Base-by-base conservation (phyloP, 2,888 invertebrate species). In the Zootermopsis nevadensis region DNA sequence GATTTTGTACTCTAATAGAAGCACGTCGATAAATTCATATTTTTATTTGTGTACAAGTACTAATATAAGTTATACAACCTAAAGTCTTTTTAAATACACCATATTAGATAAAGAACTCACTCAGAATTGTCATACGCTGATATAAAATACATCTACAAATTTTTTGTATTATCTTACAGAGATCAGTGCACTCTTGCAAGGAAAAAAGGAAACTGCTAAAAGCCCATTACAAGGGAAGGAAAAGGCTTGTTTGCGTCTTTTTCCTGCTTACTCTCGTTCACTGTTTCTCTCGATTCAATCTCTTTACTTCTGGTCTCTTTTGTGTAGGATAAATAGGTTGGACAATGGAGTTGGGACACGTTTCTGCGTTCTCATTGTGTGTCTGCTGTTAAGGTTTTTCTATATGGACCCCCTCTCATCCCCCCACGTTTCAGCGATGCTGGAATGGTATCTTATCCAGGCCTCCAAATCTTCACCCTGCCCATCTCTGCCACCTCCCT, bases 241-340 rank as follows among this genome's bases (percentile, higher is more conserved):
- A 38, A 76, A 19, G 38, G 42, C 76, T 42, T 42, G 42, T 76
- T 76, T 76, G 76, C 30, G 76, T 76, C 27, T 48, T 22, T 76
- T 27, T 76, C 76, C 30, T 30, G 12, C n/a, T 27, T 24, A 27
- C 42, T 76, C 76, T 24, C 31, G 22, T n/a, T n/a, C n/a, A n/a
- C 31, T 31, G 24, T 48, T 15, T 76, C 42, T 27, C 15, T 48
- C 76, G 38, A n/a, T 38, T 38, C 42, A n/a, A 60, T 60, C 60
- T 60, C n/a, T 60, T 60, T 60, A 74, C 30, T 38, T 27, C 76
- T 42, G 42, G 76, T 48, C 42, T 27, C 76, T 38, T 74, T 76
- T 76, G 76, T 76, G 42, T 42, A 76, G 76, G 76, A 76, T 76
- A 76, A 76, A 76, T 42, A 76, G 48, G 76, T 76, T 30, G 76